These are phyloP conservation scores for Ameiurus melas DNA, from an alignment of 2,113 vertebrate species.

Conservation along the genomic window DNA sequence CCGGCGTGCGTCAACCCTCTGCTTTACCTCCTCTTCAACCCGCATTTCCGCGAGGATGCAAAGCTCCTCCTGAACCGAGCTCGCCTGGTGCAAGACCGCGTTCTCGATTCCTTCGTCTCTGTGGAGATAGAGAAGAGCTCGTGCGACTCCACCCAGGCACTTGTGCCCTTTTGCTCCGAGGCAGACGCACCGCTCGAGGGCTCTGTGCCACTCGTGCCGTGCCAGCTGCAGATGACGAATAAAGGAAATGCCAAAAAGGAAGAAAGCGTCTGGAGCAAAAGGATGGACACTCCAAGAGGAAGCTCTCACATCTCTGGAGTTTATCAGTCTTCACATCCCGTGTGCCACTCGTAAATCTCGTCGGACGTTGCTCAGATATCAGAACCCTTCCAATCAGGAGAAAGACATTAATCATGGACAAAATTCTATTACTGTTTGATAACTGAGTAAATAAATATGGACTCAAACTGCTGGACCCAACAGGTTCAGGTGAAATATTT, in stretches of 20 bases:
- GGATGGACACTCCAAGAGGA: conserved; percentile 47
- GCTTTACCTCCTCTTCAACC: conserved; percentile 89
- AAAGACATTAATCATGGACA: conserved; percentile 19
- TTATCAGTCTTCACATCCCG: conserved; percentile 64
- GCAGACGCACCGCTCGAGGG: conserved; percentile 73
- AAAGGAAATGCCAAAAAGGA: conserved; percentile 56
- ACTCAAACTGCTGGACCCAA: background rate
- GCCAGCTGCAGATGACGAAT: conserved; percentile 70
- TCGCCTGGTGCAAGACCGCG: conserved; percentile 67
- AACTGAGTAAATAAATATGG: background rate
- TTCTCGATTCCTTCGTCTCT: conserved; percentile 69
- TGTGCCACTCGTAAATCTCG: conserved; percentile 40
- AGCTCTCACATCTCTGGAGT: conserved; percentile 59
- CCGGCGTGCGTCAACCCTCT: conserved; percentile 91
- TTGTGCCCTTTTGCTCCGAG: conserved; percentile 78
- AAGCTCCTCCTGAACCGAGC: conserved; percentile 75
- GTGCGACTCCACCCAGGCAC: conserved; percentile 84
- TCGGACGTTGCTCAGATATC: conserved; percentile 1
- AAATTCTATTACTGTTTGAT: background rate
- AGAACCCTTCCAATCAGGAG: conserved; percentile 20
- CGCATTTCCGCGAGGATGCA: conserved; percentile 82
- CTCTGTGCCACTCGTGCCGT: conserved; percentile 74
- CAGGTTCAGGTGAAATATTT: background rate
- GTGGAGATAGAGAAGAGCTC: conserved; percentile 87
- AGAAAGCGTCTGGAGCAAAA: conserved; percentile 62